Base-by-base conservation (phyloP, 2,888 invertebrate species). In the Ectemnius lituratus region DNA sequence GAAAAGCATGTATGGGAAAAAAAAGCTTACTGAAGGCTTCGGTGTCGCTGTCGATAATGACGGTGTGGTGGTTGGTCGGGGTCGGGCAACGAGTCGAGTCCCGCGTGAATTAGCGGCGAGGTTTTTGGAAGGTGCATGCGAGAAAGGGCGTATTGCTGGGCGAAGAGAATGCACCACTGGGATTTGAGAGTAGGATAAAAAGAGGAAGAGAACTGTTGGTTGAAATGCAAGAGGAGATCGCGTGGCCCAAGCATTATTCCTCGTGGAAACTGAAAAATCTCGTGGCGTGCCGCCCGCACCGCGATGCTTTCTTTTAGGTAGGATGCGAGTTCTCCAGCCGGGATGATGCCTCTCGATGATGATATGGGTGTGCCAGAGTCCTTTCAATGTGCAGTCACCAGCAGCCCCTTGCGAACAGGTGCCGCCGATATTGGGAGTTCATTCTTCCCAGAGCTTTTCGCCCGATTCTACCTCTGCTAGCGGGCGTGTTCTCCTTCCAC, bases 31-130 rank as follows among this genome's bases (percentile, higher is more conserved):
- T 67, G 61, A 75, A 64, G 70, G 60, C 37, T 8, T 37, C 75
- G 45, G 67, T 75, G 76, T 76, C 75, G 66, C 28, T 47, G 61
- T 2, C 58, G 37, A 70, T 75, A 76, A 76, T 76, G 70, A 67
- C 52, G 59, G 65, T 37, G 49, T 37, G 49, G 18, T 16, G 23
- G 67, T 59, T 56, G 20, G 45, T 46, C 23, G 23, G 23, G 23
- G 23, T 23, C 23, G 23, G 0, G 23, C 23, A 23, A 23, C 23
- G 23, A 23, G 2, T 2, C 61, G 57, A 76, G 23, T 79, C 82
- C 70, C 73, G 14, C 52, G 72, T 73, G 81, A 70, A 73, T 80
- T 77, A 62, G 73, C 66, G 58, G 16, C 27, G 37, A 56, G 23
- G 67, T 72, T 72, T 67, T 61, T 73, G 75, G 52, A 64, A 69